A percentile compares a stretch with the other conserved stretches of the same genome.
These are phyloP conservation scores for Acheta domesticus DNA, from an alignment of 2,888 invertebrate genomes.

Conservation along the genomic window DNA sequence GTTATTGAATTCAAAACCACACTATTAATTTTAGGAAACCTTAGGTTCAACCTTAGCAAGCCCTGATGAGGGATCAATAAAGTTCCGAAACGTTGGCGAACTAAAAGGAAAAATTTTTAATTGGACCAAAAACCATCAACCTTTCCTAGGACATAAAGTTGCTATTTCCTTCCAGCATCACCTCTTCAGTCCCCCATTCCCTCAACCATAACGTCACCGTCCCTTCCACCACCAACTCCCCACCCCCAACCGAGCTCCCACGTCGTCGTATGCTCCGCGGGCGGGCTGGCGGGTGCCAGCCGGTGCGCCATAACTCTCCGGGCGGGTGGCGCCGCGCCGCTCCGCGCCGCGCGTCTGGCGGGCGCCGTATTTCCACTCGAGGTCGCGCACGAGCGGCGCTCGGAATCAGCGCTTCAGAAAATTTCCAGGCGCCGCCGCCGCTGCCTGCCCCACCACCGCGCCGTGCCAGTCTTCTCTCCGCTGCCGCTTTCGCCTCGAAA, in stretches of 20 bases:
- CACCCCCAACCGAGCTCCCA: neutral
- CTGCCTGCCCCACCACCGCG: no score
- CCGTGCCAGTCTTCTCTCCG: no score
- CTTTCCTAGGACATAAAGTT: no score
- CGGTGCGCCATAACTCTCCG: conserved; percentile 6
- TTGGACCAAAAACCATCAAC: no score
- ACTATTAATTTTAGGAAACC: no score
- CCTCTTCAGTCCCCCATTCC: neutral
- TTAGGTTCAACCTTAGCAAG: no score
- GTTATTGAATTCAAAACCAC: no score
- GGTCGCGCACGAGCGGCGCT: neutral
- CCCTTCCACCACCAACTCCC: neutral
- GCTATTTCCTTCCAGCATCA: neutral
- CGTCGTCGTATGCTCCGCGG: neutral
- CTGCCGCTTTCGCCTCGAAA: no score
- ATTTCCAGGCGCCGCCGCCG: neutral
- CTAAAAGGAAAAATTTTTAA: no score
- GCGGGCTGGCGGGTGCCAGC: neutral
- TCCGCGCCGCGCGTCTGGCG: neutral
- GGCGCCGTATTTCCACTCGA: neutral
- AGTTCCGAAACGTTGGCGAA: no score
- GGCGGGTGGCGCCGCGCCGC: neutral
- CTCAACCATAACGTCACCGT: neutral
- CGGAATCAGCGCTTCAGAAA: conserved; percentile 8
- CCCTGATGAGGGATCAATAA: no score